phyloP scores from a whole-genome alignment of 2,888 invertebrate genomes.

The Phengaris arion region DNA sequence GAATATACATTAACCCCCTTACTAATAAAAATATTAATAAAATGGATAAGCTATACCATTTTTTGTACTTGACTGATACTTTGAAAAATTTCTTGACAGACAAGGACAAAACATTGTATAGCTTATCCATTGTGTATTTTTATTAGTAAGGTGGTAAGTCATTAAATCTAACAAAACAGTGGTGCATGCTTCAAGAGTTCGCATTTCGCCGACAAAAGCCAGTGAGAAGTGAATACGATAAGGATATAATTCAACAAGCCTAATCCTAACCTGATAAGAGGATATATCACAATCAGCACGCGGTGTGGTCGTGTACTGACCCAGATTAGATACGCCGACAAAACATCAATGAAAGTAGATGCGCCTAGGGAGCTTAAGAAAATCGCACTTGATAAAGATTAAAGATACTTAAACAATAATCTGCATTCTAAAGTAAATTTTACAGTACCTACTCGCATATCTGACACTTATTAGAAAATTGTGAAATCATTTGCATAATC shows the following conservation, averaged over 20 bases:
- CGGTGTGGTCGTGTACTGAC: constrained; percentile 1
- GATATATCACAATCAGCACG: background rate
- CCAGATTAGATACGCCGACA: background rate
- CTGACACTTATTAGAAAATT: too few relatives aligned
- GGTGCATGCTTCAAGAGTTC: background rate
- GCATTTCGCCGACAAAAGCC: background rate
- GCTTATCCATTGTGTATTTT: too few relatives aligned
- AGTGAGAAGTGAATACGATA: background rate
- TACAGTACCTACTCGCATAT: background rate
- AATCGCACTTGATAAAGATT: background rate
- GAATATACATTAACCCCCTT: too few relatives aligned
- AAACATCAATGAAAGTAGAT: background rate
- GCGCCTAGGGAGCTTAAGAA: background rate
- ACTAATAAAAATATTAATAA: too few relatives aligned
- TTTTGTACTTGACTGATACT: too few relatives aligned
- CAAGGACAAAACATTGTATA: too few relatives aligned
- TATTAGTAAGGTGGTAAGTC: too few relatives aligned
- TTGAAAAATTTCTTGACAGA: too few relatives aligned
- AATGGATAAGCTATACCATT: too few relatives aligned
- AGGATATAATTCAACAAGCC: background rate
- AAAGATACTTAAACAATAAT: background rate
- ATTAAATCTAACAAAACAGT: too few relatives aligned
- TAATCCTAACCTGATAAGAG: constrained; percentile 10
- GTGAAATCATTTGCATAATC: too few relatives aligned
- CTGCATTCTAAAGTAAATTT: background rate